phyloP scores from a whole-genome alignment of 2,797 vertebrate genomes.

The Leuciscus waleckii region DNA sequence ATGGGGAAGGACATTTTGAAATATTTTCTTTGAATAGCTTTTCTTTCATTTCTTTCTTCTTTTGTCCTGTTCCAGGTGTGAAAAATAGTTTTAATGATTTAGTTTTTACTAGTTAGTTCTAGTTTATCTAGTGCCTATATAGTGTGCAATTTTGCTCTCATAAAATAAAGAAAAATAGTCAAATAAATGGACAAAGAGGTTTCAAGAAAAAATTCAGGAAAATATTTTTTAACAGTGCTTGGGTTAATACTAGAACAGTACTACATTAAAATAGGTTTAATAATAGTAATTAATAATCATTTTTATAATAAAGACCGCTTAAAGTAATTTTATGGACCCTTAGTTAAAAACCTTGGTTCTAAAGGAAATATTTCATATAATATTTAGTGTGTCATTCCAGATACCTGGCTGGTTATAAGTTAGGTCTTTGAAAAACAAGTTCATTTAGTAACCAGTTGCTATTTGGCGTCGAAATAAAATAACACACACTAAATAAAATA shows the following conservation, averaged over 20 bases:
- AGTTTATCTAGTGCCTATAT: too few relatives aligned
- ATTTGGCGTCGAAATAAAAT: background rate
- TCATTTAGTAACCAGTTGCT: background rate
- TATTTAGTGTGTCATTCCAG: background rate
- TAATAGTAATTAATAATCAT: background rate
- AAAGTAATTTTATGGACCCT: background rate
- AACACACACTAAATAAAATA: background rate
- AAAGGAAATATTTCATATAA: background rate
- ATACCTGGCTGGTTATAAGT: background rate
- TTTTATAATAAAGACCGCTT: background rate
- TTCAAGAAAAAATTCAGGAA: background rate
- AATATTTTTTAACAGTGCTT: background rate
- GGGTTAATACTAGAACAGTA: background rate
- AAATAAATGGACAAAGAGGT: background rate
- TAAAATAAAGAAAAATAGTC: background rate
- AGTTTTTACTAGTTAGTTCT: background rate
- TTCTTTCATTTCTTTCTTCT: background rate
- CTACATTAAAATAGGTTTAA: background rate
- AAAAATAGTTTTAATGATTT: background rate
- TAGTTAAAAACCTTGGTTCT: background rate
- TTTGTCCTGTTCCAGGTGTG: background rate
- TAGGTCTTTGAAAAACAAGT: background rate
- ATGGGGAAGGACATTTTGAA: background rate
- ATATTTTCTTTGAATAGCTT: background rate
- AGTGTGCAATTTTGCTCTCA: background rate